Conservation (phyloP, 2,888 invertebrate genomes). For the Dugesia japonica region DNA sequence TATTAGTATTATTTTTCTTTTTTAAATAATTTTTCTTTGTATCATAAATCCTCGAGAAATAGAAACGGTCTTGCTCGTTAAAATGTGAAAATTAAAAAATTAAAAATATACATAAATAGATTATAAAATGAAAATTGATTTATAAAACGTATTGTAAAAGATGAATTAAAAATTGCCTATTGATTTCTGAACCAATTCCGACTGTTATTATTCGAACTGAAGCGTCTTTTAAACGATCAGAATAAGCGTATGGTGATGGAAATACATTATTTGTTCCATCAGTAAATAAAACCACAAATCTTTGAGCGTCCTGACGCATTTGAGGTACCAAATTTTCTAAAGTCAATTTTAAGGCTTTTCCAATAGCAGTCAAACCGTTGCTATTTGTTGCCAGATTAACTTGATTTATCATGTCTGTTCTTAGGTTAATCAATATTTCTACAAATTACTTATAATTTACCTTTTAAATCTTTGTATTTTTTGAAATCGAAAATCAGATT, state of each 20-base stretch:
- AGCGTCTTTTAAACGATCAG: background rate
- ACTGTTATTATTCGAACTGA: background rate
- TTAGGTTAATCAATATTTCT: no score
- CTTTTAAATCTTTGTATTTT: background rate
- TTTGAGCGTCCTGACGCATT: background rate
- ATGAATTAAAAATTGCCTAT: no score
- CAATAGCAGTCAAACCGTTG: background rate
- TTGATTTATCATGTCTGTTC: background rate
- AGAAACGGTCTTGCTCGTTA: no score
- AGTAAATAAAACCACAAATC: background rate
- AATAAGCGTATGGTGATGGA: background rate
- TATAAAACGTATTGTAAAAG: no score
- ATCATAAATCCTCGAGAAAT: no score
- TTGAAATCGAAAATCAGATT: background rate
- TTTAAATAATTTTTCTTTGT: no score
- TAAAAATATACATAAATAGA: no score
- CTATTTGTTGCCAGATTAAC: no score
- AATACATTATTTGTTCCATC: background rate
- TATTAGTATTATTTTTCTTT: no score
- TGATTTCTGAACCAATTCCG: background rate
- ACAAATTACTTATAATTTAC: no score
- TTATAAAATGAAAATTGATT: no score
- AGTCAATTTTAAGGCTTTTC: constrained; percentile 4
- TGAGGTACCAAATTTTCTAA: background rate
- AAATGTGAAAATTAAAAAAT: no score